A percentile compares a stretch with the other conserved stretches of the same genome.
Evolutionary conservation across 2,888 invertebrate species (phyloP).

Genomic region (Eilema caniola): DNA sequence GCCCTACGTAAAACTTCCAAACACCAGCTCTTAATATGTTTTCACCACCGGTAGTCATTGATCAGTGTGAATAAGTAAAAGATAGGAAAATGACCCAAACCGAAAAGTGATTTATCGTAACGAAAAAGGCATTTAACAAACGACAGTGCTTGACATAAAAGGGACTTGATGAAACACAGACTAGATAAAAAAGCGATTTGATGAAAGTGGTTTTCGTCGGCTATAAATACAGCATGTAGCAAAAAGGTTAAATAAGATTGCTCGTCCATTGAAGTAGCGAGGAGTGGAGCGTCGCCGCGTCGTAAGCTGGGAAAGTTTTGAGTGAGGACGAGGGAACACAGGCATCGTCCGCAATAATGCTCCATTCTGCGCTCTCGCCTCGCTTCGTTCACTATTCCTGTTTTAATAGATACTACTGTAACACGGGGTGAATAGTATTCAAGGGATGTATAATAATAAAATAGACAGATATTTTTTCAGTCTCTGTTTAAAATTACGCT

Average conservation of each 20-base stretch:
- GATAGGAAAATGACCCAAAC: background rate
- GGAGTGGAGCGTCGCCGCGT: background rate
- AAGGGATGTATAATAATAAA: too few species aligned
- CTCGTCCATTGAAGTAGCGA: background rate
- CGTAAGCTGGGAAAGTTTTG: background rate
- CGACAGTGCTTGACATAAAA: constrained; percentile 11
- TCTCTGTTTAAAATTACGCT: too few species aligned
- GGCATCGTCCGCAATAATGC: constrained; percentile 3
- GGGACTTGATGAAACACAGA: constrained; percentile 8
- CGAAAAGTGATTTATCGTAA: constrained; percentile 8
- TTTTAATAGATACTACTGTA: background rate
- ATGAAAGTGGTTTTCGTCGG: constrained; percentile 4
- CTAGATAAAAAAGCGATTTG: constrained; percentile 7
- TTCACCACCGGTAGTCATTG: background rate
- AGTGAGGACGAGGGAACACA: background rate
- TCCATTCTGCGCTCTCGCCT: background rate
- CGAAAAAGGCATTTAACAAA: constrained; percentile 6
- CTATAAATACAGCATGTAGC: background rate
- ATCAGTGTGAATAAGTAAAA: background rate
- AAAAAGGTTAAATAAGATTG: constrained; percentile 6
- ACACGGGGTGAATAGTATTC: too few species aligned
- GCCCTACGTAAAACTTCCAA: too few species aligned
- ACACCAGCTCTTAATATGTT: too few species aligned
- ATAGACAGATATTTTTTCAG: too few species aligned
- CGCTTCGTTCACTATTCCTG: background rate